These are phyloP conservation scores for Tupaia chinensis DNA, from an alignment of 2,113 vertebrate species.

Conservation along the genomic window DNA sequence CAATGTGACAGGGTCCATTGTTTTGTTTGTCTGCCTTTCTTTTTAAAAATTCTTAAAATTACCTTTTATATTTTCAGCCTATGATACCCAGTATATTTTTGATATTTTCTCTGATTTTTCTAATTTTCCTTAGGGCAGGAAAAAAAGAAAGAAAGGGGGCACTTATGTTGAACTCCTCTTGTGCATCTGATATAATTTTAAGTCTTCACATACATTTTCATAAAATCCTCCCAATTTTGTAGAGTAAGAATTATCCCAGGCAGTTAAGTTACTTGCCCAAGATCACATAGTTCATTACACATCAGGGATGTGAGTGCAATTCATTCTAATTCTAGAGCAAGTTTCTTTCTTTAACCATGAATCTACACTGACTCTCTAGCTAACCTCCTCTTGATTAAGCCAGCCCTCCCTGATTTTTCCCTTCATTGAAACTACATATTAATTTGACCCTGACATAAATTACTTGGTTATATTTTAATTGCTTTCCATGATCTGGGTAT, in stretches of 20 bases:
- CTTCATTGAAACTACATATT: conserved; percentile 44
- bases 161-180: not conserved
- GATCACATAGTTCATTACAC: conserved; percentile 38
- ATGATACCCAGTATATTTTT: not conserved
- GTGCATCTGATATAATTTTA: not conserved
- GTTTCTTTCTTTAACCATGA: not conserved
- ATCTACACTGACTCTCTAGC: not conserved
- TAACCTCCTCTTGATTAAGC: not conserved
- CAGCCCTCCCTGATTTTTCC: not conserved
- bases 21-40: not conserved
- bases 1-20: no score
- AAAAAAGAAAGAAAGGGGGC: not conserved
- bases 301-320: conserved; percentile 23
- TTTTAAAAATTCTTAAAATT: not conserved
- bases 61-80: not conserved
- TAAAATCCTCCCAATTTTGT: not conserved
- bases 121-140: not conserved
- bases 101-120: not conserved
- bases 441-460: conserved; percentile 29
- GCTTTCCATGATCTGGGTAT: conserved; percentile 6
- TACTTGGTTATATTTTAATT: conserved; percentile 36
- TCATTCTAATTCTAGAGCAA: conserved; percentile 30
- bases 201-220: not conserved
- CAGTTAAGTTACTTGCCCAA: not conserved
- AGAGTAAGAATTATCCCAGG: not conserved